Evolutionary conservation across 2,797 vertebrate species (phyloP).

Genomic region (Galaxias olidus): DNA sequence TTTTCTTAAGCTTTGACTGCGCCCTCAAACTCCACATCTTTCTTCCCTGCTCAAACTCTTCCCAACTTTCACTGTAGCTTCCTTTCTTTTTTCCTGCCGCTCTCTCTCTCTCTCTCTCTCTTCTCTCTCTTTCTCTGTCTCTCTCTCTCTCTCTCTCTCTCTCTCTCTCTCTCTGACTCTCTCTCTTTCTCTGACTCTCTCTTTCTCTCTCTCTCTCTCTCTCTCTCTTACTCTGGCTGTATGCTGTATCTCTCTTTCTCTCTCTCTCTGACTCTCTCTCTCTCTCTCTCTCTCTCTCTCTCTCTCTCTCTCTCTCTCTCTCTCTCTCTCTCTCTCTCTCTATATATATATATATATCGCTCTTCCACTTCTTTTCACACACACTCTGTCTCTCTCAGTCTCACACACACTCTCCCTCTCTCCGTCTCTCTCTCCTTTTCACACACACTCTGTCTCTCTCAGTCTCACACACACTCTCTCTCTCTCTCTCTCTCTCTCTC

Average conservation of each 20-base stretch:
- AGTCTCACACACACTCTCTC: constrained; percentile 30
- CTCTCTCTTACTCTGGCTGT: background rate
- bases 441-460: constrained; percentile 21
- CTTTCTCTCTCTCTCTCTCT: background rate
- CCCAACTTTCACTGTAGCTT: no score
- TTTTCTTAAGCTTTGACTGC: no score
- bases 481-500: constrained; percentile 39
- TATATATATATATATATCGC: background rate
- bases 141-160: background rate
- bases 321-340: background rate
- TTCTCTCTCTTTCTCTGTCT: background rate
- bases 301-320: background rate
- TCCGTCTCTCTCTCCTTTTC: constrained; percentile 2
- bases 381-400: background rate
- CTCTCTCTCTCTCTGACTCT: background rate
- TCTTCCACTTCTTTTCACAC: background rate
- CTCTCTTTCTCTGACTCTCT: background rate
- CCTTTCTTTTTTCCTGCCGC: no score
- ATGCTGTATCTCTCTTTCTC: background rate
- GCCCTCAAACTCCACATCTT: no score
- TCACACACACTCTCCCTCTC: background rate
- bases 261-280: background rate
- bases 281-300: background rate
- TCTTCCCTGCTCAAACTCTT: no score
- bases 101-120: no score